Base-by-base conservation (phyloP, 2,888 invertebrate species). In the Sepiola atlantica region DNA sequence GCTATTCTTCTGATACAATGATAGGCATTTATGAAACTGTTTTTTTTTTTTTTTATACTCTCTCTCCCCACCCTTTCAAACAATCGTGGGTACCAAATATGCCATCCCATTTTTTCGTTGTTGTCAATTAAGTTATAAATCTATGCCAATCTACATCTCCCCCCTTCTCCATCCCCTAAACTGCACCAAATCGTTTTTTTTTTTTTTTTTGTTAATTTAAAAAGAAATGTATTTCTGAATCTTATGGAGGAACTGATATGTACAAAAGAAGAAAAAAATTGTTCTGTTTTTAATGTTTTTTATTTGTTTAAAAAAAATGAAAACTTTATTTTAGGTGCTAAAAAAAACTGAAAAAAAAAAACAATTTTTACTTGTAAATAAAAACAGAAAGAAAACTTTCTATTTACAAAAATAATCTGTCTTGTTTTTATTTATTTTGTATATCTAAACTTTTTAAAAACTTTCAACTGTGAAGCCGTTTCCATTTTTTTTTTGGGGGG, bases 281-380 rank as follows among this genome's bases (percentile, higher is more conserved):
- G 77, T 77, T 77, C 32, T 77, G 77, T 77, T 77, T 77, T 77
- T 77, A 77, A 77, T 77, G 77, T 77, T 77, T 77, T 61, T 77
- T 77, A 77, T 77, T 77, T 77, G 77, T 77, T 77, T 77, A 77
- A 77, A 32, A 77, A 77, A 77, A 77, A 77, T 32, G n/a, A 77
- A 77, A 77, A 77, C n/a, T 77, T 77, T 77, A 77, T 77, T 77
- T 77, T 77, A 77, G 77, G 77, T 77, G 77, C 77, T 77, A 77
- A 77, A 77, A 77, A 77, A 77, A n/a, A 77, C 3, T 12, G 10
- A 77, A 77, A 77, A 77, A n/a, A n/a, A n/a, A 77, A 77, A 24
- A 10, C 21, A 77, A 77, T 32, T 77, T 77, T 77, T 32, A n/a
- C n/a, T 77, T 77, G 77, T 77, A 77, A 77, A 77, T 77, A 77